A percentile compares a stretch with the other conserved stretches of the same genome.
Conservation (phyloP, 2,113 vertebrate species). For the Mormoops blainvillei region DNA sequence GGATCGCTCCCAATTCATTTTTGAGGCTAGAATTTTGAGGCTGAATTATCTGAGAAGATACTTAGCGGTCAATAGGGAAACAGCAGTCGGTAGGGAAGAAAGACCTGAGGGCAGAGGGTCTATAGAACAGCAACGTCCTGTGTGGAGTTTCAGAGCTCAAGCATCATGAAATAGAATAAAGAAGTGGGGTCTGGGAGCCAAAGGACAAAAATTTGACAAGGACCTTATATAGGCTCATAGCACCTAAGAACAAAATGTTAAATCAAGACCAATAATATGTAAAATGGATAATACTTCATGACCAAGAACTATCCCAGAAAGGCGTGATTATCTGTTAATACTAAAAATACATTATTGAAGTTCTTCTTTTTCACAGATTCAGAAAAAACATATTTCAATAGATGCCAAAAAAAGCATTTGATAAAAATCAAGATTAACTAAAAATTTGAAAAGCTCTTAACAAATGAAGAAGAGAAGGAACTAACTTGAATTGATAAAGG, state of each 20-base stretch:
- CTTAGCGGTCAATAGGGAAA: accelerated
- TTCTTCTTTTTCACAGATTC: background rate
- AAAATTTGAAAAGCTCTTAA: background rate
- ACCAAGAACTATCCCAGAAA: background rate
- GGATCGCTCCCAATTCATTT: background rate
- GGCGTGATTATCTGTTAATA: background rate
- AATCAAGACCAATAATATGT: background rate
- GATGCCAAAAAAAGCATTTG: background rate
- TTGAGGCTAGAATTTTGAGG: background rate
- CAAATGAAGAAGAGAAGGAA: background rate
- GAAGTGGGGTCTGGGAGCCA: background rate
- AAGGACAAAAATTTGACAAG: background rate
- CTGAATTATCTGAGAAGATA: background rate
- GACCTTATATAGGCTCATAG: background rate
- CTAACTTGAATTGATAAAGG: background rate
- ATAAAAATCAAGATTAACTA: background rate
- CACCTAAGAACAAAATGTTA: background rate
- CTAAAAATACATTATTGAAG: background rate
- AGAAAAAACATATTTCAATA: background rate
- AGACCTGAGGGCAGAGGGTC: background rate
- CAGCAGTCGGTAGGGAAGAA: background rate
- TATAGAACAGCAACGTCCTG: background rate
- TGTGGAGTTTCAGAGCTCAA: background rate
- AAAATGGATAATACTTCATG: background rate
- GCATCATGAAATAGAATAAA: background rate